phyloP scores from a whole-genome alignment of 2,113 vertebrate genomes.

The Corvus moneduloides region DNA sequence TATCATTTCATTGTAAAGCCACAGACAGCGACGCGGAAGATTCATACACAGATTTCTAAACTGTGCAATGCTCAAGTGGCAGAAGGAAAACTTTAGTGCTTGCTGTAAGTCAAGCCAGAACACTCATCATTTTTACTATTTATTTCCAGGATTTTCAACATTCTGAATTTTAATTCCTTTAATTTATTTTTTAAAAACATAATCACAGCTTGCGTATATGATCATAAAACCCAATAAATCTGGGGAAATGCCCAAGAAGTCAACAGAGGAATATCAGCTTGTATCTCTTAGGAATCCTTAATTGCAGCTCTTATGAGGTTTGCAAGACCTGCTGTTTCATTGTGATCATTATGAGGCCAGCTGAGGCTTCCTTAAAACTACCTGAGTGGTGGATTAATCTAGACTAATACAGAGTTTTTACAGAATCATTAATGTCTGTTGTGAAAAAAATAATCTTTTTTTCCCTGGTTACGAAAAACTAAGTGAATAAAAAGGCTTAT shows the following conservation, averaged over 20 bases:
- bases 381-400: conserved; percentile 62
- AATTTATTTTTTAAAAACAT: background rate
- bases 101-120: background rate
- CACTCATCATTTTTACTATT: background rate
- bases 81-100: background rate
- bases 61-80: background rate
- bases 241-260: background rate
- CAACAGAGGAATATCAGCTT: background rate
- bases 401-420: conserved; percentile 60
- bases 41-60: conserved; percentile 18
- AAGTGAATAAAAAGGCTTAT: conserved; percentile 42
- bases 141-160: conserved; percentile 28
- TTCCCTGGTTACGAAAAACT: conserved; percentile 36
- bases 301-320: background rate
- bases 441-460: conserved; percentile 47
- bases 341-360: conserved; percentile 52
- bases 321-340: background rate
- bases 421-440: conserved; percentile 44
- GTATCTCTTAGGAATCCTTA: background rate
- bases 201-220: background rate
- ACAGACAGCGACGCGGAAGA: background rate
- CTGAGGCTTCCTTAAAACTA: conserved; percentile 55
- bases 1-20: conserved; percentile 22
- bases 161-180: conserved; percentile 20
- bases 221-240: background rate